Conservation (phyloP, 2,888 invertebrate genomes). For the Acanthosepion lycidas region DNA sequence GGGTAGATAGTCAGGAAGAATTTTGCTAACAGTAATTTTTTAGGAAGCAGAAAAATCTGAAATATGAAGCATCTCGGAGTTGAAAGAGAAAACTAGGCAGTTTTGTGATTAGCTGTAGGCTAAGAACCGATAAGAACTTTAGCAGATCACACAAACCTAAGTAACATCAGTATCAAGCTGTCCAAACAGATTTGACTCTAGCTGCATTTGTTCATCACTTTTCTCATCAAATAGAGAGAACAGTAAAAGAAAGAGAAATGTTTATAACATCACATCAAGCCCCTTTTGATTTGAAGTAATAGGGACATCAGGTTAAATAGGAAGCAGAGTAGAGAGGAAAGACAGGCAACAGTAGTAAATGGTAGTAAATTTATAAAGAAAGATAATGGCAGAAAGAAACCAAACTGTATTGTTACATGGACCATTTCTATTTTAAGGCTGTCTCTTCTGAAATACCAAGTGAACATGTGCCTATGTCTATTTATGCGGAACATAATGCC, state of each 20-base stretch:
- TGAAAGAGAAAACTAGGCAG: background rate
- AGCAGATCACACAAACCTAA: background rate
- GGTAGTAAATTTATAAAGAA: background rate
- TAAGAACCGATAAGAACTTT: background rate
- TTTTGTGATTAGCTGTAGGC: background rate
- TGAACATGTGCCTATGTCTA: background rate
- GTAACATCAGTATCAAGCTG: background rate
- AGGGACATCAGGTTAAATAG: background rate
- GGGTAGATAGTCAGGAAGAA: too few species aligned
- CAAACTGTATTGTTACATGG: background rate
- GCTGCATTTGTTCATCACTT: background rate
- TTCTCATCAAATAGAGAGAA: background rate
- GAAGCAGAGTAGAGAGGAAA: background rate
- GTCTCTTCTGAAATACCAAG: background rate
- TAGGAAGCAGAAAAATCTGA: too few species aligned
- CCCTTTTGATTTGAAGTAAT: background rate
- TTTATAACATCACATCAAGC: background rate
- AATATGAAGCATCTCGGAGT: too few species aligned
- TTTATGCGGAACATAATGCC: background rate
- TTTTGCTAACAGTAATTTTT: too few species aligned
- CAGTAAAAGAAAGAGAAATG: background rate
- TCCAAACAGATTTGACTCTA: background rate
- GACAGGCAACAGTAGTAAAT: background rate
- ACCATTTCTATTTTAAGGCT: background rate
- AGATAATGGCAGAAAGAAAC: background rate